A percentile compares a stretch with the other conserved stretches of the same genome.
Evolutionary conservation across 1,140 invertebrate genomes (phyloP).

Genomic region (Tyrophagus putrescentiae): DNA sequence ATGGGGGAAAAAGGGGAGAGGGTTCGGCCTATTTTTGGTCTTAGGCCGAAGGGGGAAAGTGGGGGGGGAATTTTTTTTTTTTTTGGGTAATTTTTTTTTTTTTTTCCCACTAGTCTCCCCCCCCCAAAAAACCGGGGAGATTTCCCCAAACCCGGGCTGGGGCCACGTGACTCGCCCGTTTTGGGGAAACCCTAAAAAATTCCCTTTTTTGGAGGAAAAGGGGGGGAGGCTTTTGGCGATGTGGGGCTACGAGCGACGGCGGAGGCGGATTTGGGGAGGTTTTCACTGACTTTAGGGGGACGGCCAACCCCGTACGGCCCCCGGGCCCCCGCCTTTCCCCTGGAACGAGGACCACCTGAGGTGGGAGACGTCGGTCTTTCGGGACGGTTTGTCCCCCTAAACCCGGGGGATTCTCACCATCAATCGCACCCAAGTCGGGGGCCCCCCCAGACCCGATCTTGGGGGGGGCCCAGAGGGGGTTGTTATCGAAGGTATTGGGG

Average conservation of each 20-base stretch:
- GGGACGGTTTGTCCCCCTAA: constrained; percentile 37
- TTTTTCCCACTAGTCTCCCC: constrained; percentile 45
- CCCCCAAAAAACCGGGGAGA: constrained; percentile 47
- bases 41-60: constrained; percentile 43
- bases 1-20: constrained; percentile 37
- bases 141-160: constrained; percentile 49
- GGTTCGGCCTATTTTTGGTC: constrained; percentile 51
- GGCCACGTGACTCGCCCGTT: constrained; percentile 42
- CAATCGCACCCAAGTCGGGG: constrained; percentile 43
- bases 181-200: constrained; percentile 46
- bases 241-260: constrained; percentile 39
- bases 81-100: too few relatives aligned
- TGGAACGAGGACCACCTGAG: constrained; percentile 40
- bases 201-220: constrained; percentile 42
- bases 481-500: constrained; percentile 38
- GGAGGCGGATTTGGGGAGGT: constrained; percentile 44
- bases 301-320: constrained; percentile 37
- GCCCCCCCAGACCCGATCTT: constrained; percentile 39
- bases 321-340: constrained; percentile 41
- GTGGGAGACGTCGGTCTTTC: constrained; percentile 40
- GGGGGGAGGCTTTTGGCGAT: constrained; percentile 37
- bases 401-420: constrained; percentile 45
- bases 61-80: too few relatives aligned
- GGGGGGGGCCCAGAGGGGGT: constrained; percentile 45
- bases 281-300: constrained; percentile 39